Conservation (phyloP, 2,113 vertebrate genomes). For the Oreochromis spilurus region DNA sequence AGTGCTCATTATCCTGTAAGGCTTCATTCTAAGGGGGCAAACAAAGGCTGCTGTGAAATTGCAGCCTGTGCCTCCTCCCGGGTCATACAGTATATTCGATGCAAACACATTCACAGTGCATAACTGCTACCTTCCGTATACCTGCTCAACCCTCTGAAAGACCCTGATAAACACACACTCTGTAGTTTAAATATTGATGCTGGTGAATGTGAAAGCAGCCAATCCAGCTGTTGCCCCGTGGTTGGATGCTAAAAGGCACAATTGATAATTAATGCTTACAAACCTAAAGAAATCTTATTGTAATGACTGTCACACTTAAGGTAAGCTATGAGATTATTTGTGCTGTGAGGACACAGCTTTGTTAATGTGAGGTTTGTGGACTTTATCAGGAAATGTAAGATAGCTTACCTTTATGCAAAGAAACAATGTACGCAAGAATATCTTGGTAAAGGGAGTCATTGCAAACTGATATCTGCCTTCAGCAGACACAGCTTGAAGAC, state of each 20-base stretch:
- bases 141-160: background rate
- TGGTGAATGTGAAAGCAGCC: background rate
- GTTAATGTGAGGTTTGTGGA: background rate
- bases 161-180: constrained; percentile 18
- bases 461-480: background rate
- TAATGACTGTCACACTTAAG: background rate
- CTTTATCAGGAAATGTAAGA: background rate
- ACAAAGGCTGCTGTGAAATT: constrained; percentile 77
- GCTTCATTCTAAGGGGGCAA: constrained; percentile 75
- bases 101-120: constrained; percentile 28
- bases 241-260: background rate
- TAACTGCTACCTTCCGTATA: constrained; percentile 31
- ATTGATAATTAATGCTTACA: background rate
- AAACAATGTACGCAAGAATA: background rate
- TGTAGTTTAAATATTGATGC: background rate
- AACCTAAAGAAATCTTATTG: background rate
- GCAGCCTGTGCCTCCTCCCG: constrained; percentile 62
- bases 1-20: constrained; percentile 82
- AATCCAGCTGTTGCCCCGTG: background rate
- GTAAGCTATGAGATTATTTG: background rate
- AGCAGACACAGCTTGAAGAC: background rate
- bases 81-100: constrained; percentile 34
- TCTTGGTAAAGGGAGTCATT: background rate
- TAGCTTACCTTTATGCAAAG: background rate
- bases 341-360: background rate